A percentile compares a stretch with the other conserved stretches of the same genome.
Conservation (phyloP, 2,888 invertebrate genomes). For the Pheosia tremula region DNA sequence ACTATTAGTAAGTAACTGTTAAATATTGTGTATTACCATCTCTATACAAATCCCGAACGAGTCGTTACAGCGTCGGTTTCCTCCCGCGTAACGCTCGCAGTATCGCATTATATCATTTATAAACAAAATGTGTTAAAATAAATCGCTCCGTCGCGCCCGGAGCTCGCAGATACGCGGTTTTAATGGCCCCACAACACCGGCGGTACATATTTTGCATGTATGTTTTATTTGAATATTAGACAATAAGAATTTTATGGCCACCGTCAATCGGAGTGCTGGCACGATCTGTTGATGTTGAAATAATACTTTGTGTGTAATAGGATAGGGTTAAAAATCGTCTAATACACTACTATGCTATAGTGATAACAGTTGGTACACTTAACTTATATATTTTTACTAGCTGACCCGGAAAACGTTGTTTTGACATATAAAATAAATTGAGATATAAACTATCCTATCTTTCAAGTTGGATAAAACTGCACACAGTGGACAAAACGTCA, state of each 20-base stretch:
- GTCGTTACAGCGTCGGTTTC: conserved; percentile 65
- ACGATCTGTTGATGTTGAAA: not conserved
- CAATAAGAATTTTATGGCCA: not conserved
- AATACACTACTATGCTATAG: too few species aligned
- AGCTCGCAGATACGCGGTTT: conserved; percentile 73
- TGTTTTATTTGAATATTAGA: conserved; percentile 37
- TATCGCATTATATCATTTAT: conserved; percentile 85
- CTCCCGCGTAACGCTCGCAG: conserved; percentile 68
- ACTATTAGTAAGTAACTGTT: too few species aligned
- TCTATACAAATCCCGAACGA: conserved; percentile 55
- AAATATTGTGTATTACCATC: conserved; percentile 43
- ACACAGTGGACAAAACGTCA: too few species aligned
- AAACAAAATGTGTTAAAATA: conserved; percentile 85
- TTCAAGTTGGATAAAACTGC: too few species aligned
- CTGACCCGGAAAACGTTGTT: too few species aligned
- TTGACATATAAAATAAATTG: too few species aligned
- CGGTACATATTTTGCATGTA: conserved; percentile 42
- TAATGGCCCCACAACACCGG: conserved; percentile 46
- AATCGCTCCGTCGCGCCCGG: conserved; percentile 77
- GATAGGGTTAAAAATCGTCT: too few species aligned
- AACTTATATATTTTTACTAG: too few species aligned
- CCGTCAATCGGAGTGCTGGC: not conserved
- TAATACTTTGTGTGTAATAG: too few species aligned
- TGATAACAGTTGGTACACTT: too few species aligned
- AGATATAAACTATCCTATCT: too few species aligned